Percentiles rank a stretch among this genome's conserved stretches.
Conservation (phyloP, 2,797 vertebrate genomes). For the Falco cherrug region DNA sequence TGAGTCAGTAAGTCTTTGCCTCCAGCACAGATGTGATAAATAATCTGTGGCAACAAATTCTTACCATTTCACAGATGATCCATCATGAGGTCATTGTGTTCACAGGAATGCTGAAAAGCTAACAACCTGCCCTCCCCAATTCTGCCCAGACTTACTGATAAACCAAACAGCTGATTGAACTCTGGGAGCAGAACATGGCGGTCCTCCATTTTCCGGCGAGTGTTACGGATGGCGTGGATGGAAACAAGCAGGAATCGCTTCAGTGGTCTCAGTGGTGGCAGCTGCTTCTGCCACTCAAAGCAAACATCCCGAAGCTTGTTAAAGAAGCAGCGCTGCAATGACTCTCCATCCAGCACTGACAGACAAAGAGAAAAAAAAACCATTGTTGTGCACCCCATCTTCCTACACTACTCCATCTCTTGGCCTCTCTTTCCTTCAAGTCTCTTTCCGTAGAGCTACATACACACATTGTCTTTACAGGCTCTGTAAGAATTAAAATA, state of each 20-base stretch:
- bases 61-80: background rate
- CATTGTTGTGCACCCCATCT: background rate
- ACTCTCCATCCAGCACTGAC: conserved; percentile 82
- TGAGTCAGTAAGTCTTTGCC: background rate
- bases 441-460: background rate
- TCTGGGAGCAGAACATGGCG: conserved; percentile 84
- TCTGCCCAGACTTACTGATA: conserved; percentile 74
- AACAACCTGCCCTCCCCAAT: background rate
- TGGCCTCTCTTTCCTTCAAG: background rate
- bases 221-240: conserved; percentile 89
- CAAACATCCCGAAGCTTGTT: conserved; percentile 82
- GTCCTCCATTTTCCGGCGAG: conserved; percentile 96
- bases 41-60: background rate
- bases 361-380: background rate
- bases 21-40: background rate
- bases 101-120: background rate
- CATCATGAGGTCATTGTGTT: background rate
- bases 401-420: background rate
- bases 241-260: conserved; percentile 76
- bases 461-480: background rate
- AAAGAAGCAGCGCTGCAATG: conserved; percentile 81
- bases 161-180: conserved; percentile 90
- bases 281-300: conserved; percentile 77
- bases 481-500: background rate
- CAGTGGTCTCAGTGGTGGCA: conserved; percentile 37